Conservation (phyloP, 2,113 vertebrate species). For the Phrynocephalus versicolor region DNA sequence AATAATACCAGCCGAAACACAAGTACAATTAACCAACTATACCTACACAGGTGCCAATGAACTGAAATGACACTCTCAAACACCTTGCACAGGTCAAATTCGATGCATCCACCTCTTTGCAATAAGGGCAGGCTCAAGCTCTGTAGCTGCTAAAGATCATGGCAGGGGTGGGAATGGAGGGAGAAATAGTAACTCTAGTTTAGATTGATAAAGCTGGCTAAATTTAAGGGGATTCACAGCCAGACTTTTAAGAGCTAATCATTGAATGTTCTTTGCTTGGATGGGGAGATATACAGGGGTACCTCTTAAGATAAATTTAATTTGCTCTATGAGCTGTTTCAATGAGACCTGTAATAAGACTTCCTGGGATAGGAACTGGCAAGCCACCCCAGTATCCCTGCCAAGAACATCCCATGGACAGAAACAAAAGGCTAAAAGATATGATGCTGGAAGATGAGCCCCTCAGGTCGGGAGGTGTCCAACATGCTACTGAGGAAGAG, state of each 20-base stretch:
- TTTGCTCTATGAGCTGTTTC: too few relatives aligned
- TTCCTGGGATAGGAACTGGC: too few relatives aligned
- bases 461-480: too few relatives aligned
- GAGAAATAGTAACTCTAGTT: not conserved
- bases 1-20: not conserved
- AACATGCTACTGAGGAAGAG: too few relatives aligned
- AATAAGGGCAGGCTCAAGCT: not conserved
- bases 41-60: not conserved
- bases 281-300: not conserved
- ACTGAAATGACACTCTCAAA: not conserved
- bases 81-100: not conserved
- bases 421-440: too few relatives aligned
- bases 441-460: too few relatives aligned
- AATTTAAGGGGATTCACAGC: not conserved
- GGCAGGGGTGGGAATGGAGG: not conserved
- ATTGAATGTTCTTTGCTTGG: not conserved
- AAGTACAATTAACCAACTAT: not conserved
- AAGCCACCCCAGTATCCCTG: too few relatives aligned
- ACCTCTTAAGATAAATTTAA: too few relatives aligned
- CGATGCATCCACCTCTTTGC: not conserved
- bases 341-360: too few relatives aligned
- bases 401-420: too few relatives aligned
- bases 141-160: not conserved
- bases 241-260: not conserved
- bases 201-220: not conserved